Percentiles rank a stretch among this genome's conserved stretches.
Conservation (phyloP, 2,797 vertebrate species). For the Momotus momota region DNA sequence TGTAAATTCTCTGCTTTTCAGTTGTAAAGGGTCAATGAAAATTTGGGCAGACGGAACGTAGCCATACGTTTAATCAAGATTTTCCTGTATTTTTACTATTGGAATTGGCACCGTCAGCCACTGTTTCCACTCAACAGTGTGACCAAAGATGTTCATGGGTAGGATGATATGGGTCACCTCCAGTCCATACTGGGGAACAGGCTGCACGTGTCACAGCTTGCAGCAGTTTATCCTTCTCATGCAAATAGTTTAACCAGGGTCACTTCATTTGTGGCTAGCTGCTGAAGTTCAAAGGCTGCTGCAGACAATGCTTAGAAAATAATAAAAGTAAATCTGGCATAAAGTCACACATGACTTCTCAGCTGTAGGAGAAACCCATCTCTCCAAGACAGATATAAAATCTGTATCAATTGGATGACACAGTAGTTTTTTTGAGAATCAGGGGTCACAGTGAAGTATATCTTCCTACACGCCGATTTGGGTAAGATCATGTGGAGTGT, state of each 20-base stretch:
- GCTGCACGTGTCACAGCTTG: not conserved
- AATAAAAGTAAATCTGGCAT: slow-evolving; percentile 43
- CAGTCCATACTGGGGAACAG: not conserved
- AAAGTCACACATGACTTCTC: slow-evolving; percentile 36
- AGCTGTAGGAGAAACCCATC: not conserved
- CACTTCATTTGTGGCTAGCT: not conserved
- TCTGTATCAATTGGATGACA: slow-evolving; percentile 1
- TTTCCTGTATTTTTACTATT: not conserved
- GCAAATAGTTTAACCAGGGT: not conserved
- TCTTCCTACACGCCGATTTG: not conserved
- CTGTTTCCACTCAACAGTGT: not conserved
- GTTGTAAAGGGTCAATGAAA: not conserved
- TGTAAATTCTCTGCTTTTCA: slow-evolving; percentile 22
- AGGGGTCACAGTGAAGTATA: not conserved
- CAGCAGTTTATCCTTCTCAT: not conserved
- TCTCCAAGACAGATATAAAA: not conserved
- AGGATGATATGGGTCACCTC: not conserved
- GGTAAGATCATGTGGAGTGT: not conserved
- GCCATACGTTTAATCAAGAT: not conserved
- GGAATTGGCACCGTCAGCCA: not conserved
- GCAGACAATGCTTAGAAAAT: slow-evolving; percentile 3
- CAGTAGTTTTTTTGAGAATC: not conserved
- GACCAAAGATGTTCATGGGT: not conserved
- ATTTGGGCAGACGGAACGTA: not conserved
- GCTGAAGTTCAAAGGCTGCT: not conserved